Percentiles rank a stretch among this genome's conserved stretches.
phyloP scores from a whole-genome alignment of 2,888 invertebrate genomes.

The Eulithis prunata region DNA sequence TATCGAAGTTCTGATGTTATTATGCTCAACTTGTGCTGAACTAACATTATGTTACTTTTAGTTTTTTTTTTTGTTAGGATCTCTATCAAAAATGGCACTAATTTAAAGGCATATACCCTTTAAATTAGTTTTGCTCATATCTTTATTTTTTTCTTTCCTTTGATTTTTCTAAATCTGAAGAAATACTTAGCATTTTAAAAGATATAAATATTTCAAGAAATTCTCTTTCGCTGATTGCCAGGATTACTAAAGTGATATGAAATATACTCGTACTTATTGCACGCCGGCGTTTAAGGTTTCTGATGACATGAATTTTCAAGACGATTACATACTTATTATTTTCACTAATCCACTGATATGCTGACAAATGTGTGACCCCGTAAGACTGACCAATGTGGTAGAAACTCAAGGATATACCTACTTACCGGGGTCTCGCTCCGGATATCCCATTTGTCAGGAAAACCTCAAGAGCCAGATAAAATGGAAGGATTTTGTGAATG shows the following conservation, averaged over 20 bases:
- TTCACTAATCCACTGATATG: constrained; percentile 15
- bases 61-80: constrained; percentile 4
- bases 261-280: too few species aligned
- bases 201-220: too few species aligned
- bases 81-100: too few species aligned
- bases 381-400: constrained; percentile 48
- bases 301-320: not conserved
- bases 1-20: constrained; percentile 38
- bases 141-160: too few species aligned
- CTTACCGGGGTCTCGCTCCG: constrained; percentile 48
- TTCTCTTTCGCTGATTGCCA: too few species aligned
- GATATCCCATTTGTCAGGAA: constrained; percentile 60
- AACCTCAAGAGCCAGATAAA: constrained; percentile 66
- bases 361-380: constrained; percentile 41
- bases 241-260: too few species aligned
- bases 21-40: constrained; percentile 32
- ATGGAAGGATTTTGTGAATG: constrained; percentile 55
- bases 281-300: too few species aligned
- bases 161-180: too few species aligned
- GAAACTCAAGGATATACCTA: constrained; percentile 46
- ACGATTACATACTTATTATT: not conserved
- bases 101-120: too few species aligned
- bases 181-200: too few species aligned
- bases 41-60: constrained; percentile 20
- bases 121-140: too few species aligned